Evolutionary conservation across 2,113 vertebrate genomes (phyloP), one percentile per base, ranked within the genome.

Genomic region (Rhodinocichla rosea): DNA sequence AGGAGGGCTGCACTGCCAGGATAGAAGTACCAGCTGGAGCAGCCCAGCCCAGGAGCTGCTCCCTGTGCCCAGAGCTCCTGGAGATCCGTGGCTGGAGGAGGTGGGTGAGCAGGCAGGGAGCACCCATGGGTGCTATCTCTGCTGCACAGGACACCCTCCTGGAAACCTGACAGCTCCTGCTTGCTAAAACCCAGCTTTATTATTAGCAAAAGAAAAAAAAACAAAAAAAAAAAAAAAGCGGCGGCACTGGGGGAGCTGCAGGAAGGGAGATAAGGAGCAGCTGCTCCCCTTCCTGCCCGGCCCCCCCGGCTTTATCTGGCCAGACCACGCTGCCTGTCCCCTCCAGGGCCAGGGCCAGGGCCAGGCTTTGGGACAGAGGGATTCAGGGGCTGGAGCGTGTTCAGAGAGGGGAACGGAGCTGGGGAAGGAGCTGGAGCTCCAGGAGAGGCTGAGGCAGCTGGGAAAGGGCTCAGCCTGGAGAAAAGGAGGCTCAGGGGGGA

Each of bases 221-320:
- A 35, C 9, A 7, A 44, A 22, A 42, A 8, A 23, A n/a, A 65
- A 22, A 22, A 33, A 35, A 15, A 40, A 14, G 21, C 10, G 3
- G 30, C 6, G 0, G 2, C 4, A 2, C 2, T 28, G 10, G 7
- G 0, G 11, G 60, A 57, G 56, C 81, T 91, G 87, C 78, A 59
- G 90, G 93, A 92, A 82, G 78, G 81, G 45, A 81, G 92, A 95
- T 94, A 89, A 95, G 81, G 80, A 74, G 76, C 4, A 1, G 30
- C 65, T 33, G 64, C 70, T 79, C 65, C 77, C 79, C 79, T 68
- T 82, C 59, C 15, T 4, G 24, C 86, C 37, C 2, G 0, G 8
- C 30, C 24, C 23, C 57, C 23, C 47, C 3, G 4, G 17, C 35
- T 75, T 81, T 92, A 90, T 85, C 90, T 82, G 82, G 12, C 0